These are phyloP conservation scores for Moxostoma hubbsi DNA, from an alignment of 2,797 vertebrate genomes.

Conservation along the genomic window DNA sequence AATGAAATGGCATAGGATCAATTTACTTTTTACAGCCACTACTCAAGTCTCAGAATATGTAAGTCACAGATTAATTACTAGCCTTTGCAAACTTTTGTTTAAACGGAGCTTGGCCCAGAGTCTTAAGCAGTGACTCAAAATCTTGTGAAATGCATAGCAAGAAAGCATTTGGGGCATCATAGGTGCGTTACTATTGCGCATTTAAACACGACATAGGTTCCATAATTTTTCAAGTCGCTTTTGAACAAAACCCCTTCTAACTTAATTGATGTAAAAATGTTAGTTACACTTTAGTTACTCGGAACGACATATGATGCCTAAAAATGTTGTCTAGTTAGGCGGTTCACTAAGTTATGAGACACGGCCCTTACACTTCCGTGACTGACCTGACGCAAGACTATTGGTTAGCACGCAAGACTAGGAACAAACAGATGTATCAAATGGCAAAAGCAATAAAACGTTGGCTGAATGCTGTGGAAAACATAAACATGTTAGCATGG, in stretches of 20 bases:
- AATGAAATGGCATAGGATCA: neutral
- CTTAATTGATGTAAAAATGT: neutral
- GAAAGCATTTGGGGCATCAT: neutral
- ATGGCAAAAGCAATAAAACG: constrained; percentile 8
- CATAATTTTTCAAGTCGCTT: no score
- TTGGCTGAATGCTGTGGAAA: neutral
- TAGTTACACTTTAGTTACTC: neutral
- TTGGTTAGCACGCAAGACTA: neutral
- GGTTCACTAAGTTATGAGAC: neutral
- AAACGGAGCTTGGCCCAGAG: neutral
- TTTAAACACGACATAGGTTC: no score
- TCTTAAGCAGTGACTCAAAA: neutral
- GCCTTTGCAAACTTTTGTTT: constrained; percentile 7
- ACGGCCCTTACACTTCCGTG: constrained; percentile 7
- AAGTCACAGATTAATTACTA: neutral
- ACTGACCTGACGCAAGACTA: constrained; percentile 13
- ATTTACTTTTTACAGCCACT: neutral
- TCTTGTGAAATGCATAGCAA: neutral
- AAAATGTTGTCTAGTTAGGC: neutral
- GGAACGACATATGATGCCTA: neutral
- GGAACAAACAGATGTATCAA: constrained; percentile 25
- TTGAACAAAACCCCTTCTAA: no score
- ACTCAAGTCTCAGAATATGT: neutral
- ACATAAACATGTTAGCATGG: neutral
- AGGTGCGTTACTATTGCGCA: no score